Evolutionary conservation across 2,113 vertebrate species (phyloP), one percentile per base, ranked within the genome.

Genomic region (Halcyon senegalensis): DNA sequence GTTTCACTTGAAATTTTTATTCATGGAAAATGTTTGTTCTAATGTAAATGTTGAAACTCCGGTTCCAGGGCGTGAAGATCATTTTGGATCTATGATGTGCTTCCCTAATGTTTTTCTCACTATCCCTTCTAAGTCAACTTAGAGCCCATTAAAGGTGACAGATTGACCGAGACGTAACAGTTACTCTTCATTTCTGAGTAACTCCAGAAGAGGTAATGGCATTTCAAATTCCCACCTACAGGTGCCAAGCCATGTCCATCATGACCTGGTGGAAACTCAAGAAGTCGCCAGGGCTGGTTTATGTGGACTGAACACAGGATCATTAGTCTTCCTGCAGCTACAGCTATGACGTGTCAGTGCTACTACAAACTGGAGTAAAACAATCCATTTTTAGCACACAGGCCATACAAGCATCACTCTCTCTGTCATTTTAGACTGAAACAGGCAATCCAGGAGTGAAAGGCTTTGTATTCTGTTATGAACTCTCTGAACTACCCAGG

Each of bases 111-210:
- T 21, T 92, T 82, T 58, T n/a, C 41, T 33, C 68, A 35, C 25
- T 33, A 33, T 28, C 39, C 33, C 7, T 70, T 60, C 35, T 16
- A 33, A 55, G 35, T 20, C 28, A 11, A 19, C 58, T 41, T 66
- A 87, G 59, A 23, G 50, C 31, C 50, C 53, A 33, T 30, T 53
- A 81, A 74, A 75, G 1, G 1, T 64, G 51, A 12, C 66, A 87
- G 62, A 58, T 1, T 63, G 58, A 58, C 48, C 0, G 1, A 55
- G 25, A 35, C 13, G 41, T 50, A 11, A 11, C 1, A 0, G 15
- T 3, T 55, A 37, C 31, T 50, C 63, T 69, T 77, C 27, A 46
- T 55, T 53, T 41, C 46, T 25, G 31, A 46, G 48, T 11, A 89
- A 43, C 16, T 73, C 21, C 67, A 66, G 43, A 50, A 75, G 43